phyloP scores from a whole-genome alignment of 2,113 vertebrate genomes.

The Terrapene triunguis region DNA sequence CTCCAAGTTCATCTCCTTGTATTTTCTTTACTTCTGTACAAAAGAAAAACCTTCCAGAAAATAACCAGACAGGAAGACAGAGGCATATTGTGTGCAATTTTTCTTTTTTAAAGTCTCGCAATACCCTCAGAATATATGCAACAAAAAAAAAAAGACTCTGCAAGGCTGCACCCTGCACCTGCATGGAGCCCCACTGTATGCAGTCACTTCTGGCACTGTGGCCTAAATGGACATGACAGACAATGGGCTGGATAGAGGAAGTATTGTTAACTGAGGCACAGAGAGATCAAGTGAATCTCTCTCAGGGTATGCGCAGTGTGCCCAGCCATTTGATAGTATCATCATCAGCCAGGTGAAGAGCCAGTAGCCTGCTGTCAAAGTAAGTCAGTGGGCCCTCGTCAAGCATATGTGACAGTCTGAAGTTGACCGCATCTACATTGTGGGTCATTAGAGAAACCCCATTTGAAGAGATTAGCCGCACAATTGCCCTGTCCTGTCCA shows the following conservation, averaged over 20 bases:
- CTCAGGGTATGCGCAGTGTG: background rate
- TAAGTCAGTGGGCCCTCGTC: background rate
- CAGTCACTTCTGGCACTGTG: background rate
- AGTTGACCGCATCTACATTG: background rate
- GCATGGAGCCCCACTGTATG: background rate
- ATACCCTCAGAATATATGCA: no score
- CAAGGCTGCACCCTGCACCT: no score
- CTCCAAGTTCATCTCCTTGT: background rate
- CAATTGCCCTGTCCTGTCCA: background rate
- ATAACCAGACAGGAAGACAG: background rate
- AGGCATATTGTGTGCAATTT: background rate
- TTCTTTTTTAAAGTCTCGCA: background rate
- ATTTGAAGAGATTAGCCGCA: background rate
- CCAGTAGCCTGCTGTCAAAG: background rate
- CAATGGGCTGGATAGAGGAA: background rate
- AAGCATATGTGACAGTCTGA: background rate
- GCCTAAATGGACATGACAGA: background rate
- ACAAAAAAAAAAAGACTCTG: no score
- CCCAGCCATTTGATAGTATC: background rate
- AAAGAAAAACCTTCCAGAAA: background rate
- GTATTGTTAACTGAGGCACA: background rate
- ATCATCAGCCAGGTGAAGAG: background rate
- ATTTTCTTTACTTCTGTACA: background rate
- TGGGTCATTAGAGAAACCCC: background rate
- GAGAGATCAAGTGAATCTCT: background rate